A percentile compares a stretch with the other conserved stretches of the same genome.
Conservation (phyloP, 1,140 invertebrate species). For the Latrodectus geometricus region DNA sequence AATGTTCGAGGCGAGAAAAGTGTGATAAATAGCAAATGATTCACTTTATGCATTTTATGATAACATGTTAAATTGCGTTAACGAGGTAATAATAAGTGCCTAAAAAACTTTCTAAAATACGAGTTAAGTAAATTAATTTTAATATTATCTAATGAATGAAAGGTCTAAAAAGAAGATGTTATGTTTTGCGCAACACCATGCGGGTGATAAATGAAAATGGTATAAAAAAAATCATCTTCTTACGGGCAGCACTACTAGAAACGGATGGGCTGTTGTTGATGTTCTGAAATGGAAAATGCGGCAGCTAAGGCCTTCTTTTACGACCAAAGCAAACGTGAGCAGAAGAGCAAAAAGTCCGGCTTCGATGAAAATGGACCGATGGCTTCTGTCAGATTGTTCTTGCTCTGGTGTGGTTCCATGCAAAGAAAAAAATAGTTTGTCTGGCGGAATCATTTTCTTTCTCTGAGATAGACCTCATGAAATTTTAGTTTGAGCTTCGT, state of each 20-base stretch:
- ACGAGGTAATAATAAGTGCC: too few relatives aligned
- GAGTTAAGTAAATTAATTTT: too few relatives aligned
- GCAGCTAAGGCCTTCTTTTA: constrained; percentile 52
- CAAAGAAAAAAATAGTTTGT: too few relatives aligned
- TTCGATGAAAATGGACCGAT: constrained; percentile 50
- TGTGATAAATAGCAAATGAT: too few relatives aligned
- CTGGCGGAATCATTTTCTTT: too few relatives aligned
- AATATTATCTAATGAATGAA: too few relatives aligned
- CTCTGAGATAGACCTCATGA: too few relatives aligned
- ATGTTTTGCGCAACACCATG: constrained; percentile 15
- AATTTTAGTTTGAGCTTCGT: too few relatives aligned
- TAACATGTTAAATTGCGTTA: too few relatives aligned
- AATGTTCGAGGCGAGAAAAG: too few relatives aligned
- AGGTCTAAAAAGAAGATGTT: constrained; percentile 25
- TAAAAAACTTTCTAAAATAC: too few relatives aligned
- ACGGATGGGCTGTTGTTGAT: constrained; percentile 54
- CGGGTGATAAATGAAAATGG: constrained; percentile 38
- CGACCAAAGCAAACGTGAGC: constrained; percentile 50
- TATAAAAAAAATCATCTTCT: constrained; percentile 51
- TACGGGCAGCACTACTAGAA: constrained; percentile 13
- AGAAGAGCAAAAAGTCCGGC: constrained; percentile 47
- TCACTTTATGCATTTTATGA: too few relatives aligned
- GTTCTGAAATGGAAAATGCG: constrained; percentile 46
- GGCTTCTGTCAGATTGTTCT: constrained; percentile 39
- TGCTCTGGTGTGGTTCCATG: constrained; percentile 1